Conservation (phyloP, 2,888 invertebrate genomes). For the Hymenopus coronatus region DNA sequence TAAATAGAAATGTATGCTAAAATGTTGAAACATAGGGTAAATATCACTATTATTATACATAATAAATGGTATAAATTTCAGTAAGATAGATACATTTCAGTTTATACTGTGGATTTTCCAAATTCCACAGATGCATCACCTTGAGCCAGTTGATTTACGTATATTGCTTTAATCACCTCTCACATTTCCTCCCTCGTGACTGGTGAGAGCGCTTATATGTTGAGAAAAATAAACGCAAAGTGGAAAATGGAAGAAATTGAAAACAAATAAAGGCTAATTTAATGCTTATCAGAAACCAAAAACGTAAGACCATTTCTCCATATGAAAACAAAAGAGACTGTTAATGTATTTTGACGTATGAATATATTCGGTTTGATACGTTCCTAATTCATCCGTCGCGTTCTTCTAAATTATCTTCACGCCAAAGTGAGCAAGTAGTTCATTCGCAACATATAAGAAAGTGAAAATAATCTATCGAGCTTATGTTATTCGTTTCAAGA, state of each 20-base stretch:
- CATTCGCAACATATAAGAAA: neutral
- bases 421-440: neutral
- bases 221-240: neutral
- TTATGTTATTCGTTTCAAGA: neutral
- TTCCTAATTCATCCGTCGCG: neutral
- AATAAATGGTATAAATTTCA: too few relatives aligned
- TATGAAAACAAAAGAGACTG: neutral
- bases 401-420: neutral
- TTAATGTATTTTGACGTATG: neutral
- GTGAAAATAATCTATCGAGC: neutral
- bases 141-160: too few relatives aligned
- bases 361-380: neutral
- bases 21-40: too few relatives aligned
- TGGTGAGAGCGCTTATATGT: neutral
- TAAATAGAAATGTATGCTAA: too few relatives aligned
- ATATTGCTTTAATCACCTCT: too few relatives aligned
- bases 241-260: neutral
- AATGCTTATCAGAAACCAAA: neutral
- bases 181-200: too few relatives aligned
- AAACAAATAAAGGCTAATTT: neutral
- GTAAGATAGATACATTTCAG: too few relatives aligned
- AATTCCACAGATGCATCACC: too few relatives aligned
- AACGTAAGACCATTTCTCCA: neutral
- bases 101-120: too few relatives aligned
- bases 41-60: too few relatives aligned